A percentile compares a stretch with the other conserved stretches of the same genome.
phyloP scores from a whole-genome alignment of 1,140 invertebrate genomes.

The Drosophila sturtevanti region DNA sequence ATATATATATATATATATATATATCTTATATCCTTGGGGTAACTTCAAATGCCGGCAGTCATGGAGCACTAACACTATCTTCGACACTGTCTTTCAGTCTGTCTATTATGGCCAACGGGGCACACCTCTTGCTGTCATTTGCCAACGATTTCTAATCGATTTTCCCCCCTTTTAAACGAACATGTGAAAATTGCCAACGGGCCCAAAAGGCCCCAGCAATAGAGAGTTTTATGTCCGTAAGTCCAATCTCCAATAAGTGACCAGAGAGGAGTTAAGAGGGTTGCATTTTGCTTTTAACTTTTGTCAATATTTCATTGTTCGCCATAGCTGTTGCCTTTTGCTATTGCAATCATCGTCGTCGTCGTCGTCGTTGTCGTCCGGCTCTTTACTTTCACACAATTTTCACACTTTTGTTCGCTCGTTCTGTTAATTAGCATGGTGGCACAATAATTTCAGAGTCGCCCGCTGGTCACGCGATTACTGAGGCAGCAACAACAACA shows the following conservation, averaged over 20 bases:
- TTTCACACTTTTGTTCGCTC: slow-evolving; percentile 59
- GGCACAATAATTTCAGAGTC: slow-evolving; percentile 42
- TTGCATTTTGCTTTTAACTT: slow-evolving; percentile 49
- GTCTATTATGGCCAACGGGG: slow-evolving; percentile 59
- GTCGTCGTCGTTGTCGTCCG: slow-evolving; percentile 17
- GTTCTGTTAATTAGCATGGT: slow-evolving; percentile 75
- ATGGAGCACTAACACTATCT: slow-evolving; percentile 31
- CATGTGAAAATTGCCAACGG: slow-evolving; percentile 51
- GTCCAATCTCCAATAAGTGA: background rate
- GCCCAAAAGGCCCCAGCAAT: slow-evolving; percentile 19
- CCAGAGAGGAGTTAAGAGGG: too few species aligned
- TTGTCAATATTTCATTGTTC: slow-evolving; percentile 70
- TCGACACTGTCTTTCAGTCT: slow-evolving; percentile 37
- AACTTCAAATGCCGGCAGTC: slow-evolving; percentile 28
- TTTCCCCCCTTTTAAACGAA: slow-evolving; percentile 39
- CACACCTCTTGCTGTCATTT: slow-evolving; percentile 78
- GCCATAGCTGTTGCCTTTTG: slow-evolving; percentile 3
- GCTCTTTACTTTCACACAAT: slow-evolving; percentile 63
- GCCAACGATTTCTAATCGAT: slow-evolving; percentile 78
- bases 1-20: background rate
- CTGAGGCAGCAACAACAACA: slow-evolving; percentile 13
- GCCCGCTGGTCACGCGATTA: slow-evolving; percentile 52
- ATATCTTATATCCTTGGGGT: slow-evolving; percentile 38
- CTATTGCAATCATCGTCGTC: slow-evolving; percentile 14
- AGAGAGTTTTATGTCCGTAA: background rate